Base-by-base conservation (phyloP, 2,797 vertebrate genomes). In the Cyprinodon diabolis region DNA sequence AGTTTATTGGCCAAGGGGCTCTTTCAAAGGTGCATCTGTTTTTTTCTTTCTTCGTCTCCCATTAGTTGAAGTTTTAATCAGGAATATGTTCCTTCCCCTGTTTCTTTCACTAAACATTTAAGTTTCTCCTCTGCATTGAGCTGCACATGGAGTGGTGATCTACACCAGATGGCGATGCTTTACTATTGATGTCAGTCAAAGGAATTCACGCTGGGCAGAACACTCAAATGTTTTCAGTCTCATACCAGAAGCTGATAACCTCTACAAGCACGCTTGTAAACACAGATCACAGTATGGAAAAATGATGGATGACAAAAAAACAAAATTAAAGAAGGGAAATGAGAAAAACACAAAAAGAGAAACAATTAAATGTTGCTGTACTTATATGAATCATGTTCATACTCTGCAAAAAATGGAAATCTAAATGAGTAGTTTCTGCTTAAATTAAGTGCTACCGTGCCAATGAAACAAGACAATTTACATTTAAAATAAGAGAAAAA, bases 81-180 rank as follows among this genome's bases (percentile, higher is more conserved):
- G 62, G 11, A 6, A 43, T 62, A 6, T 62, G 37, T 21, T n/a
- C 8, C 2, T 12, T 23, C n/a, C 47, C 43, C 1, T 37, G 51
- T 77, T 71, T 70, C 11, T 49, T 47, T 35, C 72, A 63, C 14
- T 6, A 45, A 45, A 45, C 60, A 63, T 43, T 43, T 40, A 43
- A 37, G 35, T 43, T 80, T 37, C 66, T 69, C 80, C 30, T 69
- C 73, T 81, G 83, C 58, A 86, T 75, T 62, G 21, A 75, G 1
- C 51, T 7, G n/a, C 65, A 47, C 69, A n/a, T 7, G 60, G 57
- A 56, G 63, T 43, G 30, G 69, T 66, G 71, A 82, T 75, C 66
- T 72, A 86, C 85, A 84, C 69, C 89, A 92, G 87, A 87, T 91
- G 90, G 88, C 82, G 82, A 69, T 75, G 57, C 83, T 79, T 81